Conservation (phyloP, 2,888 invertebrate genomes). For the Cheilosia vernalis region DNA sequence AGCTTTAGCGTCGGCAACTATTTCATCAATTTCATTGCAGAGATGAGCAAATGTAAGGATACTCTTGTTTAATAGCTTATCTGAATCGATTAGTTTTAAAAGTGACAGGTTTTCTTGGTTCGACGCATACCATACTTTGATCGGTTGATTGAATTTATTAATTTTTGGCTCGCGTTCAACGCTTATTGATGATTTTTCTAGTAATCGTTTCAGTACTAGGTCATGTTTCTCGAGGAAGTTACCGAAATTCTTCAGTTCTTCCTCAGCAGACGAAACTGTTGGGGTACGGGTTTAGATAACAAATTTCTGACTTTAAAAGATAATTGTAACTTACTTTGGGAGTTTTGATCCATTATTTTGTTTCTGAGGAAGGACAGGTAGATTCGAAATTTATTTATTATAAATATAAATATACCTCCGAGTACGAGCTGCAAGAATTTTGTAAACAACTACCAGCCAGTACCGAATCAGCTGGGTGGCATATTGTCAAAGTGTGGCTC, state of each 20-base stretch:
- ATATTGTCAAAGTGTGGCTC: not conserved
- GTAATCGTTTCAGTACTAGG: slow-evolving; percentile 76
- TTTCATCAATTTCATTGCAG: slow-evolving; percentile 89
- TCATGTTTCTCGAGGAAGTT: slow-evolving; percentile 80
- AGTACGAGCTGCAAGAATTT: not conserved
- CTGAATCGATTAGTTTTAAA: slow-evolving; percentile 90
- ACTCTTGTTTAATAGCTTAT: slow-evolving; percentile 91
- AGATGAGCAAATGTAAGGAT: slow-evolving; percentile 91
- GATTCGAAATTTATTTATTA: not conserved
- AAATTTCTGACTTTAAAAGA: not conserved
- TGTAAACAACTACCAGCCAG: slow-evolving; percentile 28
- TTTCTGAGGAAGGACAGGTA: not conserved
- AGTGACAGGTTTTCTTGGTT: slow-evolving; percentile 86
- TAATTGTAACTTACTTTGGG: slow-evolving; percentile 43
- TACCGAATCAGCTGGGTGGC: not conserved
- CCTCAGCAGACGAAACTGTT: slow-evolving; percentile 80
- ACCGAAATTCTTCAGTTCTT: slow-evolving; percentile 80
- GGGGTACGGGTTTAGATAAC: not conserved
- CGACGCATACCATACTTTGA: slow-evolving; percentile 77
- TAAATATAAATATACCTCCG: too few relatives aligned
- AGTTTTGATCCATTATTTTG: slow-evolving; percentile 63
- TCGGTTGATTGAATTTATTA: slow-evolving; percentile 70
- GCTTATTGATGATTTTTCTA: slow-evolving; percentile 61
- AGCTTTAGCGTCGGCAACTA: slow-evolving; percentile 88
- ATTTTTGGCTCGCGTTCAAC: slow-evolving; percentile 42